Conservation (phyloP, 1,140 invertebrate species). For the Colletes gigas region DNA sequence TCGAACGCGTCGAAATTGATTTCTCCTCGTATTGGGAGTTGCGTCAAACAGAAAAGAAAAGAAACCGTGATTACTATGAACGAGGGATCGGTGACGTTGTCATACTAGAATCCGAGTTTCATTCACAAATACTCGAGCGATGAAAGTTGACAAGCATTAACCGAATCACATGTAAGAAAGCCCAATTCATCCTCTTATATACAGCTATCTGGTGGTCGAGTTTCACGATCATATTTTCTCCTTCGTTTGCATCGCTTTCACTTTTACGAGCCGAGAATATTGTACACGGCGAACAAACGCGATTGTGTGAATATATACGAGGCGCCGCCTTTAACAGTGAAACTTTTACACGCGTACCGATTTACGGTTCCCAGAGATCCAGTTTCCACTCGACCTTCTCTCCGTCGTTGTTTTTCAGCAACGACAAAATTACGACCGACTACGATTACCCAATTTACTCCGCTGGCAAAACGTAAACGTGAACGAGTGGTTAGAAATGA, state of each 20-base stretch:
- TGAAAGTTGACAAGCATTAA: slow-evolving; percentile 13
- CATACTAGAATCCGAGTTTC: not conserved
- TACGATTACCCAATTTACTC: not conserved
- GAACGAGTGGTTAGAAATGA: not conserved
- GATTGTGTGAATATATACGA: not conserved
- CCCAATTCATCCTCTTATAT: slow-evolving; percentile 30
- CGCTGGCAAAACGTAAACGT: no score
- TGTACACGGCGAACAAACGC: slow-evolving; percentile 13
- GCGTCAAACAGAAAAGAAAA: not conserved
- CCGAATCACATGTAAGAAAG: slow-evolving; percentile 11
- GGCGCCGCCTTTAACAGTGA: slow-evolving; percentile 19
- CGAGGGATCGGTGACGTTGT: not conserved
- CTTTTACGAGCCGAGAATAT: slow-evolving; percentile 61
- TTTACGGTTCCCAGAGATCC: not conserved
- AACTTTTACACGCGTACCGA: slow-evolving; percentile 23
- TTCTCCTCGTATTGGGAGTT: not conserved
- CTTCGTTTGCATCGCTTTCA: slow-evolving; percentile 66
- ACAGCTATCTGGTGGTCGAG: slow-evolving; percentile 51
- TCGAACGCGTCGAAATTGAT: not conserved
- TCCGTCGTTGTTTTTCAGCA: not conserved
- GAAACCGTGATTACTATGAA: not conserved
- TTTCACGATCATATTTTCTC: slow-evolving; percentile 59
- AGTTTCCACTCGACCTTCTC: not conserved
- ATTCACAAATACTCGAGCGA: not conserved
- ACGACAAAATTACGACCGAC: not conserved